These are phyloP conservation scores for Hydrotaea cyrtoneurina DNA, from an alignment of 2,888 invertebrate species.

Conservation along the genomic window DNA sequence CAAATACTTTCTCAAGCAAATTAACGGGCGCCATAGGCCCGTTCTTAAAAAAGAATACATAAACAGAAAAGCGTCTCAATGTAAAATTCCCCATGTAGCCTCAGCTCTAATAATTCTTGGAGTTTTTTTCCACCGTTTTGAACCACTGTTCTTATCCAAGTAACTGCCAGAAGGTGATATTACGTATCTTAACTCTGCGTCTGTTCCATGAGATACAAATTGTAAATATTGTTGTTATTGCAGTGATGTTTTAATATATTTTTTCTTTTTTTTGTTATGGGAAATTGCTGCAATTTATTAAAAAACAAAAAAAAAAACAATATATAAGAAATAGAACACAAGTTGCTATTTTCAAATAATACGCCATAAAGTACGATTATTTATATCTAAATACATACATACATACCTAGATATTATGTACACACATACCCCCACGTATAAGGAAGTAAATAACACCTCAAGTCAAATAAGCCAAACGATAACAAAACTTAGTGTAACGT, in stretches of 20 bases:
- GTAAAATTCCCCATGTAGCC: too few species aligned
- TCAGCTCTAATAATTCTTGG: too few species aligned
- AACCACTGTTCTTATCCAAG: neutral
- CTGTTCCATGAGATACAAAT: neutral
- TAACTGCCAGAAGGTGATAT: neutral
- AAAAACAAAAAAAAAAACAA: neutral
- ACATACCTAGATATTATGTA: too few species aligned
- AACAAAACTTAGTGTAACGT: neutral
- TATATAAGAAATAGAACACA: conserved; percentile 10
- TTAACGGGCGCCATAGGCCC: too few species aligned
- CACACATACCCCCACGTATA: neutral
- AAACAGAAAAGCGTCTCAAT: too few species aligned
- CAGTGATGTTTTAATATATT: too few species aligned
- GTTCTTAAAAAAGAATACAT: too few species aligned
- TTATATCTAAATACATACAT: too few species aligned
- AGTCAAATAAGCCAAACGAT: neutral
- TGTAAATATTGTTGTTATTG: conserved; percentile 14
- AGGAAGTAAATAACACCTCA: conserved; percentile 21
- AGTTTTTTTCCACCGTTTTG: too few species aligned
- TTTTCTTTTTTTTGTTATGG: neutral
- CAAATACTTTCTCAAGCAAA: too few species aligned
- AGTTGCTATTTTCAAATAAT: neutral
- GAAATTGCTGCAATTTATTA: conserved; percentile 3
- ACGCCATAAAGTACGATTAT: too few species aligned
- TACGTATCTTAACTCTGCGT: neutral